Percentiles rank a stretch among this genome's conserved stretches.
These are phyloP conservation scores for Trachythela sp. DNA, from an alignment of 64 coral and sea anemone genomes.

Conservation along the genomic window DNA sequence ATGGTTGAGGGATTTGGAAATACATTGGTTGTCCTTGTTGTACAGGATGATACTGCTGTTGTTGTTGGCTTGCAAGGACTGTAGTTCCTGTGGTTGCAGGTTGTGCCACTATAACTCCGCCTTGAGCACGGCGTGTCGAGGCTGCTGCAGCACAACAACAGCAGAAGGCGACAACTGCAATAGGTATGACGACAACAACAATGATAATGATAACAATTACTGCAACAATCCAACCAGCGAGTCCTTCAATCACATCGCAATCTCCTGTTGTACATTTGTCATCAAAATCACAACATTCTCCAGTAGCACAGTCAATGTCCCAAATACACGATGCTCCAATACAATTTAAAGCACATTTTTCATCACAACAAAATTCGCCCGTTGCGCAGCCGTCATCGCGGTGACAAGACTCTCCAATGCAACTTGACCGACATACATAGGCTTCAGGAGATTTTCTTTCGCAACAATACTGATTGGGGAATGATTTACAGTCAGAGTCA, in stretches of 20 bases:
- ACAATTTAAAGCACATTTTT: not conserved
- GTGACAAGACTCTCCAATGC: not conserved
- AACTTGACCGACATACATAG: not conserved
- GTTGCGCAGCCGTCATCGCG: not conserved
- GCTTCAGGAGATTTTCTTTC: not conserved
- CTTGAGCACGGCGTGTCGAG: too few relatives aligned
- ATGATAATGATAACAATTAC: too few relatives aligned
- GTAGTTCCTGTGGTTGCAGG: too few relatives aligned
- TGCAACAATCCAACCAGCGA: too few relatives aligned
- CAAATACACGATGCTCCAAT: not conserved
- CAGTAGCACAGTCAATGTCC: not conserved
- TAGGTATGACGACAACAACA: too few relatives aligned
- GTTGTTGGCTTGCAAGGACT: too few relatives aligned
- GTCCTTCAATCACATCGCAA: not conserved
- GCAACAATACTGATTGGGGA: not conserved
- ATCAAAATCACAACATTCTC: not conserved
- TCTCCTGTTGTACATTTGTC: not conserved
- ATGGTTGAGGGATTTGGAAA: too few relatives aligned
- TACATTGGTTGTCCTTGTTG: too few relatives aligned
- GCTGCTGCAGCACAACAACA: too few relatives aligned
- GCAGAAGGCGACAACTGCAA: too few relatives aligned
- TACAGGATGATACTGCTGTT: too few relatives aligned
- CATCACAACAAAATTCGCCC: not conserved
- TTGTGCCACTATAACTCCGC: too few relatives aligned
- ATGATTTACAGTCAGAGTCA: not conserved